Conservation (phyloP, 35 echinoderm and acorn worm genomes). For the Strongylocentrotus purpuratus region DNA sequence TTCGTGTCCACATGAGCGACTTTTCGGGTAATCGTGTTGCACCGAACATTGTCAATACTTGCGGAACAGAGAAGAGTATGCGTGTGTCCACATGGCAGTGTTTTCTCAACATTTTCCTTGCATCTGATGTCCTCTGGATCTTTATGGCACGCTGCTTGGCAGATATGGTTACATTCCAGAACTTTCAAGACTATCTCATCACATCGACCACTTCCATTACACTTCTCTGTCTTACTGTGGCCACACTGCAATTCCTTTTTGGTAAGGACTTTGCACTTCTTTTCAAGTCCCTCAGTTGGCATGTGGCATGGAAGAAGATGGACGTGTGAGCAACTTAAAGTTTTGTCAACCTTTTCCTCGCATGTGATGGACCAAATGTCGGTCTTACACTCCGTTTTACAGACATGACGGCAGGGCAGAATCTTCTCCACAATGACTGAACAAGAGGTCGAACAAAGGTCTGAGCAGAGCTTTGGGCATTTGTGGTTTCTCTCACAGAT, state of each 20-base stretch:
- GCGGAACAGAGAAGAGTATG: slow-evolving; percentile 47
- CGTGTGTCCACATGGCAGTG: slow-evolving; percentile 43
- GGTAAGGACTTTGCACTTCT: not conserved
- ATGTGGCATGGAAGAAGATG: slow-evolving; percentile 28
- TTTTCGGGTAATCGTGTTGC: slow-evolving; percentile 13
- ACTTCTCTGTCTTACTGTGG: slow-evolving; percentile 23
- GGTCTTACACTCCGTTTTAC: not conserved
- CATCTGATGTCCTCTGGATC: slow-evolving; percentile 47
- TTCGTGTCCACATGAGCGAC: slow-evolving; percentile 35
- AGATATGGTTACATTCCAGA: slow-evolving; percentile 22
- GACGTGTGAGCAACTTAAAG: slow-evolving; percentile 44
- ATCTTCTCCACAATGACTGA: slow-evolving; percentile 27
- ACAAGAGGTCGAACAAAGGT: slow-evolving; percentile 35
- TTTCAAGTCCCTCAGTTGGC: not conserved
- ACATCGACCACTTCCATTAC: slow-evolving; percentile 7
- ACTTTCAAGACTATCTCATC: not conserved
- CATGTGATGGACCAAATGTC: not conserved
- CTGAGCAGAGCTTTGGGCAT: slow-evolving; percentile 44
- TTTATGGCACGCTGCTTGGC: slow-evolving; percentile 28
- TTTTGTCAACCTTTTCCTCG: not conserved
- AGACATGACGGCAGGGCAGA: slow-evolving; percentile 32
- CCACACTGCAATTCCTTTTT: slow-evolving; percentile 42
- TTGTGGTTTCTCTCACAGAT: slow-evolving; percentile 38
- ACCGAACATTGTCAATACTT: not conserved
- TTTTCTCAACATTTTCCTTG: slow-evolving; percentile 26